Evolutionary conservation across 2,888 invertebrate species (phyloP), one percentile per base, ranked within the genome.

Genomic region (Drosophila atripex): DNA sequence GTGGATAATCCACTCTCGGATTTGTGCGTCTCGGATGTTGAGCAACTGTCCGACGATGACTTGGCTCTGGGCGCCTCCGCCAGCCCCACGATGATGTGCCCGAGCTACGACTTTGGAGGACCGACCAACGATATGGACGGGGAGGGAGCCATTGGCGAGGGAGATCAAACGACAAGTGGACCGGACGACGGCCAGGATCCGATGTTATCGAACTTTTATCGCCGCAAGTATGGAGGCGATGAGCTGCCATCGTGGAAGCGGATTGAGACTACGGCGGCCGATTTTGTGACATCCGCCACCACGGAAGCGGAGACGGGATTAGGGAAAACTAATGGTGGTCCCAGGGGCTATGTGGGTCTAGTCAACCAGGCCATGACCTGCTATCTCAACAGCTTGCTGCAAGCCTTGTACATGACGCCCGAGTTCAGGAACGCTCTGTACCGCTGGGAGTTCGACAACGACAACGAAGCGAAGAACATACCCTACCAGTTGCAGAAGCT

Each of bases 351-450:
- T 90, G 96, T 96, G 9, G 97, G 97, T 35, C 92, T 97, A 52
- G 96, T 97, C 8, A 97, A 97, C 91, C 96, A 97, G 91, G 97
- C 97, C 1, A 97, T 97, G 97, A 97, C 97, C 0, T 97, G 97
- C 90, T 97, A 97, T 90, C 92, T 97, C 63, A 97, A 97, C 92
- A 97, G 97, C 91, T 92, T 97, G 47, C 92, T 97, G 23, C 97
- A 97, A 92, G 96, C 97, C 0, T 92, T 97, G 5, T 97, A 94
- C 89, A 97, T 97, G 97, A 97, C 97, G 1, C 97, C 97, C 0
- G 97, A 97, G 91, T 97, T 97, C 90, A 93, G 97, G 39, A 97
- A 97, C 92, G 96, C 96, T 3, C 92, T 97, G 35, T 97, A 97
- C 90, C 95, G 95, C 84, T 96, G 96, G 95, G 95, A 95, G 88